phyloP scores from a whole-genome alignment of 2,797 vertebrate species.

The Chromobotia macracanthus region DNA sequence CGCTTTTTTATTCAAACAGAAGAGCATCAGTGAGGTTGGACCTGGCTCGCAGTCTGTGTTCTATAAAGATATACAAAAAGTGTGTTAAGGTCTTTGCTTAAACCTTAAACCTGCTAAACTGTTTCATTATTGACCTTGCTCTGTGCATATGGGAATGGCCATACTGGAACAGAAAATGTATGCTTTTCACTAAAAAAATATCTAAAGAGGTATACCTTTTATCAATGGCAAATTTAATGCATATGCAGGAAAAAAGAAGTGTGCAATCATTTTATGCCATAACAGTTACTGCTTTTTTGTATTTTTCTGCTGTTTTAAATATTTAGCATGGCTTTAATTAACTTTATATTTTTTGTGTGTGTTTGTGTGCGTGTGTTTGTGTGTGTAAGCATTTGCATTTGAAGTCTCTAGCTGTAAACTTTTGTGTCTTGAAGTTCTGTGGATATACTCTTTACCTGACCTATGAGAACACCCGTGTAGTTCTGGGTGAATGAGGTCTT shows the following conservation, averaged over 20 bases:
- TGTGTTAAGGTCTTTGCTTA: neutral
- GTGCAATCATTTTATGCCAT: too few relatives aligned
- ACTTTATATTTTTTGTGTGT: too few relatives aligned
- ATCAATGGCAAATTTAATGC: too few relatives aligned
- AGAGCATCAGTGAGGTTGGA: neutral
- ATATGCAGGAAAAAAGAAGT: neutral
- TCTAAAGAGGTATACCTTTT: neutral
- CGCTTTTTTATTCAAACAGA: neutral
- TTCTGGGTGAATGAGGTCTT: conserved; percentile 28
- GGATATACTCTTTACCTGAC: neutral
- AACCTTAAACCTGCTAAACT: neutral
- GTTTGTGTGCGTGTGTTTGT: too few relatives aligned
- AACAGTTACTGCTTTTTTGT: too few relatives aligned
- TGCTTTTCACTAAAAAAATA: neutral
- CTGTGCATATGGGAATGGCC: neutral
- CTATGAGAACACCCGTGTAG: conserved; percentile 18
- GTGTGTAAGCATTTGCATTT: too few relatives aligned
- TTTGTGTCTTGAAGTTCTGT: conserved; percentile 7
- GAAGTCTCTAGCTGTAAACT: too few relatives aligned
- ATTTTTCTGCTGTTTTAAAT: too few relatives aligned
- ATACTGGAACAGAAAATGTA: neutral
- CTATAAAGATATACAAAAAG: too few relatives aligned
- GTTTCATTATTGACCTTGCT: neutral
- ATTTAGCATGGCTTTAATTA: too few relatives aligned
- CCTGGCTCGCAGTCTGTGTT: neutral